Percentiles rank a stretch among this genome's conserved stretches.
These are phyloP conservation scores for Pongo pygmaeus DNA, from an alignment of 2,113 vertebrate genomes.

Conservation along the genomic window DNA sequence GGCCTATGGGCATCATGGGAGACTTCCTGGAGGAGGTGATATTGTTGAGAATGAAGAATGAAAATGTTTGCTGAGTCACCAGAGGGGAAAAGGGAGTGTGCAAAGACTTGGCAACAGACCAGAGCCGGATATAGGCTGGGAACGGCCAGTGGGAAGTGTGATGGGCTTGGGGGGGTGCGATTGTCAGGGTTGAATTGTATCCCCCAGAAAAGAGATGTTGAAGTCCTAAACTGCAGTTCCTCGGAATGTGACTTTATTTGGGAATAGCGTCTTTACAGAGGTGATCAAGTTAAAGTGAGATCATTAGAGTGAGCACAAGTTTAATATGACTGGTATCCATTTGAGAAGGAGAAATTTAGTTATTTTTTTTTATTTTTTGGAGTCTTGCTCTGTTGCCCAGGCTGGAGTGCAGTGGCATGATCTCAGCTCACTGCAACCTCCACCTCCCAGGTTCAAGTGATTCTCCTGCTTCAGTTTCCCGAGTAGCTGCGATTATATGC, in stretches of 20 bases:
- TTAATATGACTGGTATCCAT: background rate
- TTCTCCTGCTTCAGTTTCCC: too few species aligned
- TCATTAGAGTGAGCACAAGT: background rate
- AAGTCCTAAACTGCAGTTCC: background rate
- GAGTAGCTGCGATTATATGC: too few species aligned
- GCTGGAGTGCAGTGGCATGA: too few species aligned
- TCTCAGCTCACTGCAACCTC: too few species aligned
- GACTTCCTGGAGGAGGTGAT: background rate
- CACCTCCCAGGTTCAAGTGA: too few species aligned
- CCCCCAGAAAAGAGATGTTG: background rate
- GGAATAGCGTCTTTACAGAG: background rate
- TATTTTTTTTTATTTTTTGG: too few species aligned
- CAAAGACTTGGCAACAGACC: background rate
- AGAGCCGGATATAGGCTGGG: rapidly evolving
- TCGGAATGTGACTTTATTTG: background rate
- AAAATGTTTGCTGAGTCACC: background rate
- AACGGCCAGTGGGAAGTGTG: background rate
- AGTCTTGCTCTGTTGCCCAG: too few species aligned
- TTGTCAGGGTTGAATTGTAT: background rate
- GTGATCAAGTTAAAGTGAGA: background rate
- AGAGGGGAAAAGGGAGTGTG: background rate
- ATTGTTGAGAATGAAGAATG: background rate
- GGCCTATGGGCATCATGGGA: background rate
- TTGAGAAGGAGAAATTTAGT: background rate
- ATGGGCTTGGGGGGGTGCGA: background rate